These are phyloP conservation scores for Eurytoma californica DNA, from an alignment of 2,888 invertebrate genomes.

Conservation along the genomic window DNA sequence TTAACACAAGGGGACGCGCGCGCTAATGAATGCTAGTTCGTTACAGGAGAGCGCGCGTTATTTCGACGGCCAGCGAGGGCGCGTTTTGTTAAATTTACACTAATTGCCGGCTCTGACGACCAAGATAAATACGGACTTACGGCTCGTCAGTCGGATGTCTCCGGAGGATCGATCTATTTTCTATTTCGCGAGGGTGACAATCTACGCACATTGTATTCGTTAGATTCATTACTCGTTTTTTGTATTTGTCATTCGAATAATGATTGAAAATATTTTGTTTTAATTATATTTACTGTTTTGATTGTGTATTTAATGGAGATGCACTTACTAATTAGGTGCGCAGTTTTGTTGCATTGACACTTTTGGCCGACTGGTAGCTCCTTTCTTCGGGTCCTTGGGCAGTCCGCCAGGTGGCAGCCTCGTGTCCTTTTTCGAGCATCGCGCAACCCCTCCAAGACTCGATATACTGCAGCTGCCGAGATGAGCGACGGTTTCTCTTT, in stretches of 20 bases:
- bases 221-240: too few species aligned
- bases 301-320: too few species aligned
- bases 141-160: neutral
- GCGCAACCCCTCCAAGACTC: neutral
- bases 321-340: too few species aligned
- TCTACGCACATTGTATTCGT: too few species aligned
- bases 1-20: neutral
- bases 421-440: slow-evolving; percentile 57
- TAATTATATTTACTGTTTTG: too few species aligned
- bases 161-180: slow-evolving; percentile 14
- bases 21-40: slow-evolving; percentile 54
- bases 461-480: neutral
- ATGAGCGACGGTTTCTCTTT: too few species aligned
- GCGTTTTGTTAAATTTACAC: slow-evolving; percentile 52
- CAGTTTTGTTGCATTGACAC: too few species aligned
- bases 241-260: too few species aligned
- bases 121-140: neutral
- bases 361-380: too few species aligned
- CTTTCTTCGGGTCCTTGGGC: slow-evolving; percentile 64
- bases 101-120: slow-evolving; percentile 31
- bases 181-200: too few species aligned
- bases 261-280: too few species aligned
- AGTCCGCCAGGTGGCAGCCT: slow-evolving; percentile 70
- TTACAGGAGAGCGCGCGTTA: slow-evolving; percentile 43
- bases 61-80: slow-evolving; percentile 18